Base-by-base conservation (phyloP, 2,113 vertebrate genomes). In the Anarhynchus alexandrinus region DNA sequence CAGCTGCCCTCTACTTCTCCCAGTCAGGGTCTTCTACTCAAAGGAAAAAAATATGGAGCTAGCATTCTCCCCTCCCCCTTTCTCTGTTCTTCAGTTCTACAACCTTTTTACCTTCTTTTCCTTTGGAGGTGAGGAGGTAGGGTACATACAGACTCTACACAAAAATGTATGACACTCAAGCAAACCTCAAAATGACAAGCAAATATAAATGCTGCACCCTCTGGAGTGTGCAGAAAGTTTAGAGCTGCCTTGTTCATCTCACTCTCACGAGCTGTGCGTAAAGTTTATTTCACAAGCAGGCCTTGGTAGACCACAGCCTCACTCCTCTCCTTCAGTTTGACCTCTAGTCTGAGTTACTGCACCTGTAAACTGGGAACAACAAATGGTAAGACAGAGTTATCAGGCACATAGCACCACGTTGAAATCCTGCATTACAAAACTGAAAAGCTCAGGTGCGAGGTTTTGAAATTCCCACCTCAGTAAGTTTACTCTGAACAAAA, bases 321-420 rank as follows among this genome's bases (percentile, higher is more conserved):
- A 5, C 47, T 89, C 38, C 42, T 18, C 21, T 67, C 30, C 82
- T 70, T 89, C 43, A 61, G 43, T 14, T 1, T 40, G 26, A 78
- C 29, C 64, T 80, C 47, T 51, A 27, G 19, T 32, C 29, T 21
- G 21, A 78, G 27, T 54, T 90, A 74, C 21, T 62, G 47, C 12
- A 34, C 27, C 89, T 57, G 14, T 23, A 55, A 93, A 67, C 27
- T 12, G 6, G 27, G 38, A 84, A 64, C 42, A 86, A 18, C 16
- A 88, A 86, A 58, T 0, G 1, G 20, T 14, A n/a, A 69, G 52
- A 43, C 12, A 78, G 77, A 74, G 45, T 52, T 73, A 8, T 8
- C 12, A 9, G 34, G 25, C 27, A 82, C 1, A 1, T 1, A 73
- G 47, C 5, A 16, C 26, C 58, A 70, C 1, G 0, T 0, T 49